Base-by-base conservation (phyloP, 37 sponge, comb jelly and placozoan genomes). In the Diacarnus erythraeanus region DNA sequence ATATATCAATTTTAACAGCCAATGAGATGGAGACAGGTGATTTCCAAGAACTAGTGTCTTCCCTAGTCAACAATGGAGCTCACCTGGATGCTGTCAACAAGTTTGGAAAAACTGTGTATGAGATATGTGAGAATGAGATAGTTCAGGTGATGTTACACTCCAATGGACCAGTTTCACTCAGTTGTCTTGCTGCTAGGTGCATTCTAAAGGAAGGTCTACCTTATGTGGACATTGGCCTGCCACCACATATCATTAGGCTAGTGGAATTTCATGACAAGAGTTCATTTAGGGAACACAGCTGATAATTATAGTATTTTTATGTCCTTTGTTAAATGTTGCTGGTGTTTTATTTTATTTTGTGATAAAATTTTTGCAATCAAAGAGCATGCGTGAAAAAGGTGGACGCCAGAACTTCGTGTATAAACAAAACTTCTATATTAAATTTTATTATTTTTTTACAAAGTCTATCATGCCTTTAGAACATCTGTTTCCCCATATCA, bases 51-150 rank as follows among this genome's bases (percentile, higher is more conserved):
- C 47, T 92, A 20, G 39, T 87, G 1, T 59, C 83, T 0, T 76
- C 84, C 2, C 77, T 92, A 17, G 38, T 87, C 26, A 39, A 51
- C 25, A 44, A 39, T 59, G 86, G 86, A 25, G 80, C 56, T 4
- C 84, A 87, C 33, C 9, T 84, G 33, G 75, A 83, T 54, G 87
- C 88, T 38, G 88, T 92, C 33, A 75, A 64, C 41, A 35, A 64
- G 37, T 0, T 20, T 0, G 92, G 92, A 23, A 15, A 71, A 23
- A 77, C 84, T 20, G 61, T 71, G 15, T 36, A 68, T n/a, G 59
- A 74, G 36, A 27, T 73, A 23, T 57, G 71, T 29, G 56, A 71
- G 30, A 77, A n/a, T 65, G 89, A 88, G 2, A 9, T 77, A 9
- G 83, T 72, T 30, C 63, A 61, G 47, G 74, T 39, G 0, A 61